Evolutionary conservation across 2,113 vertebrate genomes (phyloP), one percentile per base, ranked within the genome.

Genomic region (Orientallactaga bullata): DNA sequence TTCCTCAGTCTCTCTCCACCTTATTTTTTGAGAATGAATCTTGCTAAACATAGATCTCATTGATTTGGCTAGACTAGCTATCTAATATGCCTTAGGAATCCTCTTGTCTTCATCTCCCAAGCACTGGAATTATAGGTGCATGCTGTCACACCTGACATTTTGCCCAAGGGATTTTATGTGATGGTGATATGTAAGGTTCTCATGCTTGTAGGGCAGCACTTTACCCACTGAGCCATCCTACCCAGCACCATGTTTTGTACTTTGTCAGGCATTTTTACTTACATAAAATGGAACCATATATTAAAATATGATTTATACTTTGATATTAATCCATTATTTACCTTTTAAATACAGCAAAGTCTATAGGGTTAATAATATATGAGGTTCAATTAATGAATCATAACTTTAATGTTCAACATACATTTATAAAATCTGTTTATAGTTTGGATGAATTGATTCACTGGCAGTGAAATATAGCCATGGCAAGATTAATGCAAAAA

Each of bases 351-450:
- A 80, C 23, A 93, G 28, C 76, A 63, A 63, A 80, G 35, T 90
- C 0, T 78, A 79, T 10, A 76, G 51, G 15, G 61, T 91, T 84
- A 94, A 85, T 94, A 93, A 83, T 95, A 79, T 61, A 83, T 90
- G 69, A 92, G 51, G 82, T 78, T 86, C 55, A 26, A 24, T 88
- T 92, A 95, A 83, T 83, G 89, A 92, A 93, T 94, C 32, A 55
- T 79, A 58, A 87, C 35, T 86, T 93, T 88, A 82, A 79, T 77
- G n/a, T 28, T 92, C 79, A 96, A 65, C 20, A 74, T 96, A 66
- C 10, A n/a, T 94, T 96, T 61, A 72, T 95, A 83, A 96, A 96
- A 88, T 58, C 28, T 65, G 20, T 93, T 95, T 88, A 76, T 93
- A 37, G n/a, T 90, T 93, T 93, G 60, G 37, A 68, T 79, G 60